Conservation (phyloP, 2,888 invertebrate species). For the Cistogaster globosa region DNA sequence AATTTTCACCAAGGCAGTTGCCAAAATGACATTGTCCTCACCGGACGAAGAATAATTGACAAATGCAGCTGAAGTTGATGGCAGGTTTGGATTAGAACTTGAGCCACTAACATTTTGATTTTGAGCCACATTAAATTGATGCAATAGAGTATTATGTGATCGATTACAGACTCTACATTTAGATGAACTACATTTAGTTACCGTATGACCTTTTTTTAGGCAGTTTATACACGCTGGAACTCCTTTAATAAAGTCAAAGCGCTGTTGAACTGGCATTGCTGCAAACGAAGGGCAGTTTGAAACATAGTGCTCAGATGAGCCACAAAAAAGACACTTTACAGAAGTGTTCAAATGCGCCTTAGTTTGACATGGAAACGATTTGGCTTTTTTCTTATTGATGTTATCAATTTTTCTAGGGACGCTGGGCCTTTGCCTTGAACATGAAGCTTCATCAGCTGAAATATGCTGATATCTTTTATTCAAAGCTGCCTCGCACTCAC, state of each 20-base stretch:
- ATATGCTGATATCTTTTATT: background rate
- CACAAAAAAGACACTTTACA: conserved; percentile 10
- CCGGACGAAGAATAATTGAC: background rate
- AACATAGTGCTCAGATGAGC: background rate
- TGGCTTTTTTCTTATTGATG: background rate
- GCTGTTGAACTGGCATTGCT: background rate
- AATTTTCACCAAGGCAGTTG: conserved; percentile 7
- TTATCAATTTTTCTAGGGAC: background rate
- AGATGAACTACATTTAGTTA: too few species aligned
- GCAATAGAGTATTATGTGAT: conserved; percentile 9
- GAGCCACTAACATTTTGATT: background rate
- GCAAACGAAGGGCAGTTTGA: background rate
- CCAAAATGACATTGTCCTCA: conserved; percentile 7
- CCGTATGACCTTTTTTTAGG: conserved; percentile 3
- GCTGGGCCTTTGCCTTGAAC: too few species aligned
- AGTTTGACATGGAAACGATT: background rate
- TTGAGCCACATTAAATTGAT: background rate
- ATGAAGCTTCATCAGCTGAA: too few species aligned
- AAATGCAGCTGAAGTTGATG: background rate
- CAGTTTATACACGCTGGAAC: conserved; percentile 18
- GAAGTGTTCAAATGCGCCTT: background rate
- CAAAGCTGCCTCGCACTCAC: background rate
- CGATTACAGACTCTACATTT: conserved; percentile 4
- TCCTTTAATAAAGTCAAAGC: conserved; percentile 18
- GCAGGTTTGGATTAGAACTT: background rate